These are phyloP conservation scores for Drosophila mojavensis DNA, from an alignment of 1,140 invertebrate species.

Conservation along the genomic window DNA sequence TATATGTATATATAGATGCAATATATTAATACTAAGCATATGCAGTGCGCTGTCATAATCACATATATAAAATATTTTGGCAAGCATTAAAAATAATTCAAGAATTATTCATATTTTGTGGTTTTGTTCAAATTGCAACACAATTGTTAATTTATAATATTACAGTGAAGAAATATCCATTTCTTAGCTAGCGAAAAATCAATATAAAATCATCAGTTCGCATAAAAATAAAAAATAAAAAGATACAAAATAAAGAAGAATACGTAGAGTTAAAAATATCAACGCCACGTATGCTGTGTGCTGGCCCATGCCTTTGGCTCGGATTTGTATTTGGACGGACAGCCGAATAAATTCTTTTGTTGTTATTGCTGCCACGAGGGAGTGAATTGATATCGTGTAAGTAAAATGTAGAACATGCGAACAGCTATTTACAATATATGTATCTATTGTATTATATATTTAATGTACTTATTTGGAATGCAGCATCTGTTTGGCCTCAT, in stretches of 20 bases:
- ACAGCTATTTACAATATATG: constrained; percentile 43
- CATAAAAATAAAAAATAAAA: constrained; percentile 42
- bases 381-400: constrained; percentile 63
- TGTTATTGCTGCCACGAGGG: constrained; percentile 65
- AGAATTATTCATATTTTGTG: constrained; percentile 6
- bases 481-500: constrained; percentile 13
- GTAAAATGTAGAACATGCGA: constrained; percentile 67
- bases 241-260: constrained; percentile 10
- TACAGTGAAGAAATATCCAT: constrained; percentile 4
- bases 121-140: constrained; percentile 9
- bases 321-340: constrained; percentile 50
- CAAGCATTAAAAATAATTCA: background rate
- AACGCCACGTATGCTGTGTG: constrained; percentile 69
- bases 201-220: constrained; percentile 31
- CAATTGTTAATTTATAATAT: constrained; percentile 1
- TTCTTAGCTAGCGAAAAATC: constrained; percentile 5
- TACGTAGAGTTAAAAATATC: constrained; percentile 72
- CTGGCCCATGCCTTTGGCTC: constrained; percentile 52
- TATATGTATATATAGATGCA: constrained; percentile 28
- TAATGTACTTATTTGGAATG: constrained; percentile 25
- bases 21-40: constrained; percentile 42
- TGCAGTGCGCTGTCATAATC: constrained; percentile 50
- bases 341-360: constrained; percentile 46
- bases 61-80: constrained; percentile 1
- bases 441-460: constrained; percentile 45